A percentile compares a stretch with the other conserved stretches of the same genome.
Conservation (phyloP, 2,888 invertebrate genomes). For the Pollenia griseotomentosa region DNA sequence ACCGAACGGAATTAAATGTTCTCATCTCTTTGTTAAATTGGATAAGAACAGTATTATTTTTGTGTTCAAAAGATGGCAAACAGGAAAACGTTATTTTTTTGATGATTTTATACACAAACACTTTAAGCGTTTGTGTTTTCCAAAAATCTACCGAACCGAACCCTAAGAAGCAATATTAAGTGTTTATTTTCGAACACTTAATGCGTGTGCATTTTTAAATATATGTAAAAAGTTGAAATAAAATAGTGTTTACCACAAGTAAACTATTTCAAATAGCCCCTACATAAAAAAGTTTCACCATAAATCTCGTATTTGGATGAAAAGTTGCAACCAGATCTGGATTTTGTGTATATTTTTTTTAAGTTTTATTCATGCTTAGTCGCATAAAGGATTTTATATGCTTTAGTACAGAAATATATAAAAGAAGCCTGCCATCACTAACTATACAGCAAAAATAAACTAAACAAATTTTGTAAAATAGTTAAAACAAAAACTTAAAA, state of each 20-base stretch:
- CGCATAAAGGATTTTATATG: conserved; percentile 5
- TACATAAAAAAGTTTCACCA: conserved; percentile 59
- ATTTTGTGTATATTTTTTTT: background rate
- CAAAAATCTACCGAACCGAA: no score
- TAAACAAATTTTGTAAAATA: conserved; percentile 59
- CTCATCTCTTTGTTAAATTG: no score
- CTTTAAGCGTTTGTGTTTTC: no score
- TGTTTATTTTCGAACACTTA: background rate
- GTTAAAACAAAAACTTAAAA: conserved; percentile 18
- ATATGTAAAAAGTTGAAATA: background rate
- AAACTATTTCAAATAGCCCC: conserved; percentile 63
- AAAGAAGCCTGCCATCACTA: background rate
- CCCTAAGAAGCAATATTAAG: no score
- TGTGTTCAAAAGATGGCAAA: no score
- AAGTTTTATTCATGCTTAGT: background rate
- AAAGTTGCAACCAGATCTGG: conserved; percentile 65
- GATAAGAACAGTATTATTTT: no score
- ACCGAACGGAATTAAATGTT: no score
- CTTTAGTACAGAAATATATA: background rate
- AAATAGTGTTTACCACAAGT: conserved; percentile 51
- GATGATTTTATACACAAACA: no score
- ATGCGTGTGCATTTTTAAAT: conserved; percentile 30
- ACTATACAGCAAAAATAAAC: conserved; percentile 29
- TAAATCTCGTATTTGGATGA: conserved; percentile 69
- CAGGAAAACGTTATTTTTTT: no score